These are phyloP conservation scores for Drymonia ruficornis DNA, from an alignment of 2,888 invertebrate species.

Conservation along the genomic window DNA sequence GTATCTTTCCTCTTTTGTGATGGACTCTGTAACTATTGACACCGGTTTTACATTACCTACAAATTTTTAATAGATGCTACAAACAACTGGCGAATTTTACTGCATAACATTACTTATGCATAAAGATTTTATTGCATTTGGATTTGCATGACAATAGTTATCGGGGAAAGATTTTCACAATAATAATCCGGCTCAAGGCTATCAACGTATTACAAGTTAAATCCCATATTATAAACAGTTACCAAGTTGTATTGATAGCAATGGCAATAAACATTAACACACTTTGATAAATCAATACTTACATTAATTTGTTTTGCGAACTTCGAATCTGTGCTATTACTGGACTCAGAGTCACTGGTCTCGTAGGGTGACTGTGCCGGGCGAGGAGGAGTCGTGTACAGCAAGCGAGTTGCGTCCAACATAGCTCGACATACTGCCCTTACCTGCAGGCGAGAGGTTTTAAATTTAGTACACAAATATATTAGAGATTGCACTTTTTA, in stretches of 20 bases:
- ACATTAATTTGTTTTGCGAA: constrained; percentile 63
- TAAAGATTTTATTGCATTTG: no score
- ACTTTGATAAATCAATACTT: constrained; percentile 33
- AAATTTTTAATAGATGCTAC: no score
- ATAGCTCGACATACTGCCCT: constrained; percentile 90
- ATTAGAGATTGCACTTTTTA: no score
- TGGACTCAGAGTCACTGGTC: constrained; percentile 82
- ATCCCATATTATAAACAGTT: not conserved
- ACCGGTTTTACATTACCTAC: not conserved
- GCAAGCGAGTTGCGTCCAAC: constrained; percentile 90
- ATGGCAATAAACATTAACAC: not conserved
- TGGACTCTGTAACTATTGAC: constrained; percentile 74
- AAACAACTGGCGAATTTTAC: no score
- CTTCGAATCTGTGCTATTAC: constrained; percentile 77
- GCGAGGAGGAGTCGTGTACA: constrained; percentile 85
- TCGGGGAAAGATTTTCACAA: no score
- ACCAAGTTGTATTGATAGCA: not conserved
- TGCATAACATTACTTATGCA: no score
- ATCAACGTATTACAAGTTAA: not conserved
- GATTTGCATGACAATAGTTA: no score
- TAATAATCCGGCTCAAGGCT: not conserved
- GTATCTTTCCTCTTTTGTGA: constrained; percentile 86
- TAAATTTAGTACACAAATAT: no score
- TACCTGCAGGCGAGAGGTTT: constrained; percentile 50
- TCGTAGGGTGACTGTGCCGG: constrained; percentile 81